Base-by-base conservation (phyloP, 2,888 invertebrate species). In the Plagodis dolabraria region DNA sequence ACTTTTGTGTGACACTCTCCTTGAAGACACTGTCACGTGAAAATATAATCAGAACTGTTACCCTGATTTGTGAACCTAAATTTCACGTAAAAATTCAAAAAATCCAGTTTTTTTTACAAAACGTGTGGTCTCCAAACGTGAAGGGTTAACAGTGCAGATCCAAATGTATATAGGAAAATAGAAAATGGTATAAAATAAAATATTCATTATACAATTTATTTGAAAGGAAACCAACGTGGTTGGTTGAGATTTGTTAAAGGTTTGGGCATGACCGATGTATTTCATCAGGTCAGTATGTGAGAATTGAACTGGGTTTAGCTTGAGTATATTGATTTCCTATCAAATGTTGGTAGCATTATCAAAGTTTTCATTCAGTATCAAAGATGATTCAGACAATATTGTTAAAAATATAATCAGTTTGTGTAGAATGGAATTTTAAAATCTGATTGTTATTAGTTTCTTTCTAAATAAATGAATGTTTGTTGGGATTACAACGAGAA, bases 51-150 rank as follows among this genome's bases (percentile, higher is more conserved):
- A 74, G 67, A 72, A 69, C 47, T 11, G 38, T 79, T 85, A 88
- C 89, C 89, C 88, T 89, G 89, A 73, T 80, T 47, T 80, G 35
- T 47, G 47, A 54, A 53, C 53, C 40, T 54, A 50, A 79, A 68
- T 74, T 70, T 79, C 75, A 79, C 76, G 77, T 85, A 87, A 87
- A 87, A 59, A 77, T 81, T 87, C 80, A 58, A 88, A 89, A 89
- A 87, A 54, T 72, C 74, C 57, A 62, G 64, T 52, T 65, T 53
- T 57, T 58, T 50, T 65, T 57, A 57, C 60, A 65, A 67, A 72
- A 70, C 64, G 63, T 66, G 59, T 53, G 65, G 40, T 60, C 60
- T 52, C 65, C 65, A 62, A 71, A 73, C 60, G 64, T 65, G 44
- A 59, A 60, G 67, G 65, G 69, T 65, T 70, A 72, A 62, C 57